Conservation (phyloP, 2,888 invertebrate genomes). For the Acanthosepion lycidas region DNA sequence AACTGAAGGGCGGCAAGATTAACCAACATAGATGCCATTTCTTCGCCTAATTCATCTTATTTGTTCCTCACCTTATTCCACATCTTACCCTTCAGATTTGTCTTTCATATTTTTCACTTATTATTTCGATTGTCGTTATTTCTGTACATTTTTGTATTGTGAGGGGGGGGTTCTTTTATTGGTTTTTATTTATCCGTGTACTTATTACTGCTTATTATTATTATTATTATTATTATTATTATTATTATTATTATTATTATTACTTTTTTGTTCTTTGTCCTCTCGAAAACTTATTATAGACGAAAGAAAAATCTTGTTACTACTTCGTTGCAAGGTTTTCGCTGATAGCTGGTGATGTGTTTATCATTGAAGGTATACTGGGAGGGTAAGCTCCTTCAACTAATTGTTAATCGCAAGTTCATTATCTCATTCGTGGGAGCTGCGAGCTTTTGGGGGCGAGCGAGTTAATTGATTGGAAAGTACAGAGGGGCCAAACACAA, state of each 20-base stretch:
- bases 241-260: background rate
- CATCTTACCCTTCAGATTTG: background rate
- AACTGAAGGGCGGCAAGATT: background rate
- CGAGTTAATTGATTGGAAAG: conserved; percentile 33
- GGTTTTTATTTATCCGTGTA: background rate
- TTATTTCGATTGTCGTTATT: background rate
- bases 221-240: background rate
- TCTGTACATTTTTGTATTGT: background rate
- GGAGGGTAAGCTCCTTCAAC: background rate
- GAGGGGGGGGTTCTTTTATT: background rate
- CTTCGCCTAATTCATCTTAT: background rate
- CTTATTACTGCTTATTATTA: background rate
- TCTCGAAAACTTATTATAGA: background rate
- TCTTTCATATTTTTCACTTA: background rate
- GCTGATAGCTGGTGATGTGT: conserved; percentile 11
- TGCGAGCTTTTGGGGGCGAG: conserved; percentile 33
- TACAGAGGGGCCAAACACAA: background rate
- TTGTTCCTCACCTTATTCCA: background rate
- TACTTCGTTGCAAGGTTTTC: conserved; percentile 33
- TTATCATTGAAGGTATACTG: background rate
- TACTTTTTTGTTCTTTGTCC: background rate
- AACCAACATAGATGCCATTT: background rate
- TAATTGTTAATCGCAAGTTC: conserved; percentile 33
- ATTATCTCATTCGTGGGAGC: conserved; percentile 33
- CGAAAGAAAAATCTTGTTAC: background rate